phyloP scores from a whole-genome alignment of 2,888 invertebrate species.

The Sarcophaga caerulescens region DNA sequence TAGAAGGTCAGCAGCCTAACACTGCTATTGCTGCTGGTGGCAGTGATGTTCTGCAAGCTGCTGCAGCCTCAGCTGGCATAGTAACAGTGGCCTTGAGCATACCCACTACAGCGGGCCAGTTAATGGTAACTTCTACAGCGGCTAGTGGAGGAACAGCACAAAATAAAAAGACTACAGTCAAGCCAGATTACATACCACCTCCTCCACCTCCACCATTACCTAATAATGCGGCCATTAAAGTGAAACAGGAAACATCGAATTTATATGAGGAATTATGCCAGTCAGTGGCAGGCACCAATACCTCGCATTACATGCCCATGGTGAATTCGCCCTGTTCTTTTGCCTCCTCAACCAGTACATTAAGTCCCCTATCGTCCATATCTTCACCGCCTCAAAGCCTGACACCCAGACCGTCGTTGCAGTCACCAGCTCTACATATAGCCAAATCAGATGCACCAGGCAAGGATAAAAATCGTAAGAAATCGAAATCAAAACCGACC shows the following conservation, averaged over 20 bases:
- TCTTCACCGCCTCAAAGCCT: slow-evolving; percentile 84
- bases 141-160: slow-evolving; percentile 73
- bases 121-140: slow-evolving; percentile 82
- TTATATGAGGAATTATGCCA: slow-evolving; percentile 85
- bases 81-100: slow-evolving; percentile 86
- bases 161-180: slow-evolving; percentile 71
- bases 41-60: slow-evolving; percentile 83
- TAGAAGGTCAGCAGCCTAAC: slow-evolving; percentile 82
- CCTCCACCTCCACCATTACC: slow-evolving; percentile 73
- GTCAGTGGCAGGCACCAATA: slow-evolving; percentile 82
- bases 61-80: slow-evolving; percentile 86
- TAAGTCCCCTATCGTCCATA: slow-evolving; percentile 86
- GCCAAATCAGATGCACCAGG: slow-evolving; percentile 84
- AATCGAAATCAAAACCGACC: slow-evolving; percentile 89
- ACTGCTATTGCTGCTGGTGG: slow-evolving; percentile 82
- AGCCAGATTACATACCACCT: slow-evolving; percentile 74
- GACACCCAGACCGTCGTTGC: slow-evolving; percentile 83
- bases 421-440: slow-evolving; percentile 81
- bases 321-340: slow-evolving; percentile 82
- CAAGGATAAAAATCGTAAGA: slow-evolving; percentile 91
- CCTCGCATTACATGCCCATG: slow-evolving; percentile 82
- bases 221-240: slow-evolving; percentile 74
- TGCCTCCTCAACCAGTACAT: slow-evolving; percentile 85
- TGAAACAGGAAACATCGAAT: slow-evolving; percentile 80
- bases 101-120: slow-evolving; percentile 82